Conservation (phyloP, 2,113 vertebrate genomes). For the Anguilla rostrata region DNA sequence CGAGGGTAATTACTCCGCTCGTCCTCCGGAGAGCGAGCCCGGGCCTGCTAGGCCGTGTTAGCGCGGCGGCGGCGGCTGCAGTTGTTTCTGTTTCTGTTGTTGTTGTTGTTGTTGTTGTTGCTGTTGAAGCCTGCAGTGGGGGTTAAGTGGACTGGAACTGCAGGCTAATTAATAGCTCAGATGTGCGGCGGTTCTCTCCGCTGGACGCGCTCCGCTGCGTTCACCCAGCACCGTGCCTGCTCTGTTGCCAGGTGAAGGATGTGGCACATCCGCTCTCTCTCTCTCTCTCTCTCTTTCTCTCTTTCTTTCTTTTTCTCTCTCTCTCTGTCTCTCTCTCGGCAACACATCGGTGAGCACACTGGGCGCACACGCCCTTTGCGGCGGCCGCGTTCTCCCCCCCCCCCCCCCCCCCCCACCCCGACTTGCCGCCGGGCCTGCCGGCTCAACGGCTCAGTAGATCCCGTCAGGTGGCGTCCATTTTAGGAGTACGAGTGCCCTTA, state of each 20-base stretch:
- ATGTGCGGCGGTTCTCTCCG: not conserved
- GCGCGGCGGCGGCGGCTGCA: not conserved
- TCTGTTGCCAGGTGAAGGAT: not conserved
- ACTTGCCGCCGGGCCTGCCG: too few relatives aligned
- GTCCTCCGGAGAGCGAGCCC: not conserved
- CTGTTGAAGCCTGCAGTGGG: not conserved
- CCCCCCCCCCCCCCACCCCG: too few relatives aligned
- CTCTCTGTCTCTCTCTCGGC: not conserved
- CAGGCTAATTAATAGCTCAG: not conserved
- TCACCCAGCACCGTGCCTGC: not conserved
- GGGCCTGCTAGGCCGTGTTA: too few relatives aligned
- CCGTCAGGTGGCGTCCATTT: too few relatives aligned
- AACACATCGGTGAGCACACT: not conserved
- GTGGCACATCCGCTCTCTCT: not conserved
- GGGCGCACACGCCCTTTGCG: too few relatives aligned
- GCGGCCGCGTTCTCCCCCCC: too few relatives aligned
- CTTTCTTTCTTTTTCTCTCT: not conserved
- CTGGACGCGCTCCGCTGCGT: not conserved
- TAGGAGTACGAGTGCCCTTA: too few relatives aligned
- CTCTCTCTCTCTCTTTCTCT: not conserved
- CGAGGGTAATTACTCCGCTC: not conserved
- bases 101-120: not conserved
- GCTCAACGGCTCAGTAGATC: too few relatives aligned
- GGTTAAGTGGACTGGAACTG: not conserved
- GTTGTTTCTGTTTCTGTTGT: not conserved